Conservation (phyloP, 2,888 invertebrate species). For the Phasia obesa region DNA sequence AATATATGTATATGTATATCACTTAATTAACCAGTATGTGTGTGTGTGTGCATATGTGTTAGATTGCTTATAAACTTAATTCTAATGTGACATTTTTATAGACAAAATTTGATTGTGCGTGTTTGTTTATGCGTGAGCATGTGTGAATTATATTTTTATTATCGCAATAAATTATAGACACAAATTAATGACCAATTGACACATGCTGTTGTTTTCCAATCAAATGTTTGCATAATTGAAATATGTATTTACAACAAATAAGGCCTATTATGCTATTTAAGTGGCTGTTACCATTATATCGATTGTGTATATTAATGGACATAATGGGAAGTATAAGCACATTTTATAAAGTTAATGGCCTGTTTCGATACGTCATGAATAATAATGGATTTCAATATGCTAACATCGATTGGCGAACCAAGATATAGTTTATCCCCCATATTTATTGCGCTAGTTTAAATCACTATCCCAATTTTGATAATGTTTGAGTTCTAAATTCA, state of each 20-base stretch:
- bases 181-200: constrained; percentile 28
- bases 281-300: not conserved
- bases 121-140: constrained; percentile 7
- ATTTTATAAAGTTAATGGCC: no score
- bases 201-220: constrained; percentile 18
- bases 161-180: constrained; percentile 13
- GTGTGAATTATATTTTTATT: constrained; percentile 23
- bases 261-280: not conserved
- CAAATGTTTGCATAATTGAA: not conserved
- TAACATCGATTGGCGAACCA: no score
- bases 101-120: not conserved
- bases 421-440: no score
- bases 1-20: not conserved
- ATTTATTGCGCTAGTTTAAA: no score
- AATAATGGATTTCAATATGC: no score
- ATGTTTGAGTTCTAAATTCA: no score
- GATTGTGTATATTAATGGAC: not conserved
- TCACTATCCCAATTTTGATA: no score
- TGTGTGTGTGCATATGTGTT: not conserved
- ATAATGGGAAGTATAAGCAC: no score
- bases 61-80: not conserved
- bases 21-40: not conserved
- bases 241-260: not conserved
- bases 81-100: not conserved
- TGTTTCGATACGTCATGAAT: no score